Base-by-base conservation (phyloP, 2,797 vertebrate species). In the Lacerta viridis region DNA sequence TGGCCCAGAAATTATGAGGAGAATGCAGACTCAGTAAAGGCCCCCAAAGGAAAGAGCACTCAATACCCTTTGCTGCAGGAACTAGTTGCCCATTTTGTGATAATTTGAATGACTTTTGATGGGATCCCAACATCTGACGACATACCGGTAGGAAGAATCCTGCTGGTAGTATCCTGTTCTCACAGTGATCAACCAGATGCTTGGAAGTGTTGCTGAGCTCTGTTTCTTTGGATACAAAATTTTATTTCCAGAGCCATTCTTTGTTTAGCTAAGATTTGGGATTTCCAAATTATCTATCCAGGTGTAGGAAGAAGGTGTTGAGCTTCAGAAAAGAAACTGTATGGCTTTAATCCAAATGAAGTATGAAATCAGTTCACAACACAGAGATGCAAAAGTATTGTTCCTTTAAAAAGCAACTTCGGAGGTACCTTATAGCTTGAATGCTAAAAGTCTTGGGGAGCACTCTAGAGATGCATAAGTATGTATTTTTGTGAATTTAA, bases 21-120 rank as follows among this genome's bases (percentile, higher is more conserved):
- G 36, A 74, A 36, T 25, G 39, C 2, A 7, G 23, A 76, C 20
- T 75, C 66, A 69, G 41, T 25, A 43, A 3, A 10, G 93, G 71
- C n/a, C 43, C 85, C 84, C 80, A 89, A 87, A 46, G 64, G 68
- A 89, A 27, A 88, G 80, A 90, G 69, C 55, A 3, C 92, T 4
- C n/a, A 41, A 87, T 6, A 68, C 6, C 61, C 68, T 43, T 27
- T 66, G 36, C 80, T 82, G 66, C 9, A 82, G 11, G 7, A 43
- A 6, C 39, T 68, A 90, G 72, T 66, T 88, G 80, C 7, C 81
- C 2, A 8, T 76, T 41, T 8, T 64, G 61, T 20, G 93, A 0
- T 0, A n/a, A 80, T 91, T 87, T 29, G 27, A 27, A 68, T 29
- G 27, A 92, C 92, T 91, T 89, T 84, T 87, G 80, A 94, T 92